Evolutionary conservation across 1,140 invertebrate genomes (phyloP), one percentile per base, ranked within the genome.

Genomic region (Pogonomyrmex barbatus): DNA sequence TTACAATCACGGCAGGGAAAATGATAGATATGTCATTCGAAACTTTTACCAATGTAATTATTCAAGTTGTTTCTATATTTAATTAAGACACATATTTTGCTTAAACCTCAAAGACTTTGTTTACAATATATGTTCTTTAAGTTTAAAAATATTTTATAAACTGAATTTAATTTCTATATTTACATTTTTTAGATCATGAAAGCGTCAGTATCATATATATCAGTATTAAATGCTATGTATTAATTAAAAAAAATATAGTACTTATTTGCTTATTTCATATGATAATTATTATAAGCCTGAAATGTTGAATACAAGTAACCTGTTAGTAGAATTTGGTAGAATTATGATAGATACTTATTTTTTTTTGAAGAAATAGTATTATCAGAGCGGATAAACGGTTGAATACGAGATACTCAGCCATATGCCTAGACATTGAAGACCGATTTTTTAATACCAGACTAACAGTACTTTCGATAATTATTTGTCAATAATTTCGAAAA

Each of bases 21-120:
- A 75, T 88, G 39, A 54, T 47, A 36, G 52, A 67, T 54, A 62
- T 88, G 17, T 86, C 77, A 6, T 60, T 88, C 2, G 60, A 85
- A 76, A 50, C 30, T 54, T 88, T 86, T 30, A 6, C 70, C 0
- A 85, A 33, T 36, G 87, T 86, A 82, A 81, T 24, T 4, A 24
- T 45, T 2, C 30, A 56, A 45, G 8, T 45, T 8, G 4, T 70
- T 36, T 71, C 4, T 2, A 54, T 9, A 30, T 12, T 1, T 45
- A 14, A 10, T 17, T 67, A 30, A 9, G 12, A 30, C 30, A 63
- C 9, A 65, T 70, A 17, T 70, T 33, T n/a, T 8, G 8, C 4
- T 17, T 33, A 10, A 17, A 36, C 17, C 36, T 24, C 24, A 24
- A 36, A 33, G 24, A 24, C n/a, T 47, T 62, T 45, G 9, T 42